phyloP scores from a whole-genome alignment of 1,140 invertebrate genomes.

The Hylaeus anthracinus region DNA sequence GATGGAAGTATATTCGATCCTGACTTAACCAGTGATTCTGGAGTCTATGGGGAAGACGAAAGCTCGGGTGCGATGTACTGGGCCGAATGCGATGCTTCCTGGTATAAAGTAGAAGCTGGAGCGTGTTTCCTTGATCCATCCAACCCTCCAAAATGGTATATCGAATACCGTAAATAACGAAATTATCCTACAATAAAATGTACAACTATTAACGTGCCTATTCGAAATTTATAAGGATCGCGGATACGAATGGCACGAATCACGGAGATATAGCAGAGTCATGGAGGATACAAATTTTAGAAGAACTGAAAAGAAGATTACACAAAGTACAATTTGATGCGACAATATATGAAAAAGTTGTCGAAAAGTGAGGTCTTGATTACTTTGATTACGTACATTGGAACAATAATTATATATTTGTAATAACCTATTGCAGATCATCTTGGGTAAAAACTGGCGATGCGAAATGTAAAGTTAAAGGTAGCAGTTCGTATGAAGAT shows the following conservation, averaged over 20 bases:
- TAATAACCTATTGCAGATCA: constrained; percentile 76
- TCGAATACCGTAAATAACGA: constrained; percentile 9
- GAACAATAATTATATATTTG: not conserved
- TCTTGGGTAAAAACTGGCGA: constrained; percentile 92
- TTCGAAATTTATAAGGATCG: constrained; percentile 76
- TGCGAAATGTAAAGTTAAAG: constrained; percentile 85
- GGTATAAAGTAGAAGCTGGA: constrained; percentile 90
- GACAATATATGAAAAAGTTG: constrained; percentile 86
- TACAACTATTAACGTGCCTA: not conserved
- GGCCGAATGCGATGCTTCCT: constrained; percentile 88
- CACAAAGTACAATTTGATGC: constrained; percentile 80
- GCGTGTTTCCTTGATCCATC: constrained; percentile 86
- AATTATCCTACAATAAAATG: not conserved
- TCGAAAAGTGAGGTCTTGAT: constrained; percentile 83
- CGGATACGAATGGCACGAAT: constrained; percentile 81
- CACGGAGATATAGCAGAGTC: constrained; percentile 86
- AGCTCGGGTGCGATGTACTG: constrained; percentile 85
- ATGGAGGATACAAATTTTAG: constrained; percentile 88
- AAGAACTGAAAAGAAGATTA: constrained; percentile 84
- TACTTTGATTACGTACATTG: too few species aligned
- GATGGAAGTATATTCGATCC: constrained; percentile 90
- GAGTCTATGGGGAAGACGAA: constrained; percentile 89
- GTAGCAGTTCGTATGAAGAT: constrained; percentile 84
- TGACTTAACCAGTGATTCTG: constrained; percentile 85
- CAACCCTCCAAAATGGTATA: constrained; percentile 89